A percentile compares a stretch with the other conserved stretches of the same genome.
Evolutionary conservation across 2,888 invertebrate genomes (phyloP).

Genomic region (Balanococcus diminutus): DNA sequence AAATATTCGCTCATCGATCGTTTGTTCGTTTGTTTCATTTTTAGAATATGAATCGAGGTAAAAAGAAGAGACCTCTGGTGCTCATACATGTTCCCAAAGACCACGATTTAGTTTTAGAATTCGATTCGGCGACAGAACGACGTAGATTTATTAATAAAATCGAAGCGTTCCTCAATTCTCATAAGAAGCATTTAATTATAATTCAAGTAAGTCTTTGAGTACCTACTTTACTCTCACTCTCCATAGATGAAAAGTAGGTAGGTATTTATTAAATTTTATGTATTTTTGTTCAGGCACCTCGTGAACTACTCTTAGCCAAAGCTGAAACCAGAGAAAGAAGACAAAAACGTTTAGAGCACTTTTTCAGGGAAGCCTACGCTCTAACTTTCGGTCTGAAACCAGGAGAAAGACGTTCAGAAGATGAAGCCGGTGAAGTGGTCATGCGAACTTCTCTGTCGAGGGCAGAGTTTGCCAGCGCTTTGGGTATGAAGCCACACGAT

Average conservation of each 20-base stretch:
- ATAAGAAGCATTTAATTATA: slow-evolving; percentile 80
- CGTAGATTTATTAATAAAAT: slow-evolving; percentile 87
- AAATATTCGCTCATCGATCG: background rate
- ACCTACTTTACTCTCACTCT: too few relatives aligned
- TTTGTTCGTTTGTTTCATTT: too few relatives aligned
- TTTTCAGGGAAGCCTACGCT: slow-evolving; percentile 95
- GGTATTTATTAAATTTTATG: too few relatives aligned
- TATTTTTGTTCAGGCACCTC: slow-evolving; percentile 65
- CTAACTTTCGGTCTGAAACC: slow-evolving; percentile 88
- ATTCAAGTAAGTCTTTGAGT: slow-evolving; percentile 66
- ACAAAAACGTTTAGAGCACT: slow-evolving; percentile 89
- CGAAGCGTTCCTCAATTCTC: slow-evolving; percentile 80
- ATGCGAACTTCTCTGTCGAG: slow-evolving; percentile 92
- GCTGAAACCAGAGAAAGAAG: slow-evolving; percentile 92
- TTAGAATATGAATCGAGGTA: slow-evolving; percentile 62
- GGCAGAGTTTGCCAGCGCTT: slow-evolving; percentile 90
- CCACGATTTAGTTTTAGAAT: slow-evolving; percentile 90
- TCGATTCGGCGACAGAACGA: slow-evolving; percentile 79
- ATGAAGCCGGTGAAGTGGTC: slow-evolving; percentile 65
- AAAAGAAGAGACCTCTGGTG: slow-evolving; percentile 80
- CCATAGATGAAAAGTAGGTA: too few relatives aligned
- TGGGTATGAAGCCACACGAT: slow-evolving; percentile 94
- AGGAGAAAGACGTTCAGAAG: slow-evolving; percentile 74
- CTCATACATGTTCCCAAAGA: slow-evolving; percentile 82
- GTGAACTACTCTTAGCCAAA: slow-evolving; percentile 86